phyloP scores from a whole-genome alignment of 2,888 invertebrate species.

The Agrochola macilenta region DNA sequence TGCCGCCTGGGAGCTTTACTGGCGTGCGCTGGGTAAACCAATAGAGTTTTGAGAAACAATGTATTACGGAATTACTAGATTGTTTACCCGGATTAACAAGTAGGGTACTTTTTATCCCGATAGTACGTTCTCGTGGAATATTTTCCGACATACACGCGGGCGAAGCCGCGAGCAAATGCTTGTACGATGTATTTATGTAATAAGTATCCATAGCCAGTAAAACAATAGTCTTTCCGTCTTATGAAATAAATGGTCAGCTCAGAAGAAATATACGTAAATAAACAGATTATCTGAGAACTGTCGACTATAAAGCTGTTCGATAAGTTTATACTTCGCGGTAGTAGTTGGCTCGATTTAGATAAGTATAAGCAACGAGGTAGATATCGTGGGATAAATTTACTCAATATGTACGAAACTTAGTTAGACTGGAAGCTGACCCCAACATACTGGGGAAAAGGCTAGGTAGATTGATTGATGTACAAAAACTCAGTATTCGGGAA shows the following conservation, averaged over 20 bases:
- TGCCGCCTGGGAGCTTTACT: no score
- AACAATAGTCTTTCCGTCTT: slow-evolving; percentile 35
- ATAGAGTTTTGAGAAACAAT: no score
- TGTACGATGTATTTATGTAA: slow-evolving; percentile 38
- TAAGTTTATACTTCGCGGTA: not conserved
- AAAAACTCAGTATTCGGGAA: not conserved
- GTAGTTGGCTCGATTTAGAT: not conserved
- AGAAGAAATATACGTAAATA: slow-evolving; percentile 31
- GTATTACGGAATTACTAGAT: no score
- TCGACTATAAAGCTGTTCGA: not conserved
- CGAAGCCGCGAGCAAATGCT: no score
- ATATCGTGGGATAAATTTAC: not conserved
- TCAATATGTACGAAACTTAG: not conserved
- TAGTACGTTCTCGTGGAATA: no score
- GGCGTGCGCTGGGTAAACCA: no score
- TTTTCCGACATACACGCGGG: no score
- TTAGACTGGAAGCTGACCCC: not conserved
- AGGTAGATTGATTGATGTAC: not conserved
- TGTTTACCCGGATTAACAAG: no score
- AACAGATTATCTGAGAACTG: slow-evolving; percentile 16
- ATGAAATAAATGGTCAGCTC: slow-evolving; percentile 33
- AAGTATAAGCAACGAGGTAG: not conserved
- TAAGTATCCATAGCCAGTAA: not conserved
- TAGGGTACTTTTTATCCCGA: no score
- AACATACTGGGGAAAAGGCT: not conserved